phyloP scores from a whole-genome alignment of 2,113 vertebrate species.

The Phoenicopterus ruber region DNA sequence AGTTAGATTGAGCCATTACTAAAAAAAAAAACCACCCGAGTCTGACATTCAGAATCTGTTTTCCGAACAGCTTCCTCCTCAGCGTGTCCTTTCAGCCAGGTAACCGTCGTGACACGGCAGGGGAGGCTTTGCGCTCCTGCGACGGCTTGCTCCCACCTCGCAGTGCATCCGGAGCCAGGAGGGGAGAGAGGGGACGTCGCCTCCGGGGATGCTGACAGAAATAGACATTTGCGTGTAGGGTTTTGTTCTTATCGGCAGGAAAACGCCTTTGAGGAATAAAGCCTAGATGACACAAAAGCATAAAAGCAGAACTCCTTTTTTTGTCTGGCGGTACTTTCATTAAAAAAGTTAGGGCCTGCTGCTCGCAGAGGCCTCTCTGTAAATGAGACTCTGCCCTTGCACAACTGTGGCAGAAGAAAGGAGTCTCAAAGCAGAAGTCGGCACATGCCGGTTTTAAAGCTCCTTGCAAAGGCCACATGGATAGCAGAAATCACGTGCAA shows the following conservation, averaged over 20 bases:
- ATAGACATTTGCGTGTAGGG: background rate
- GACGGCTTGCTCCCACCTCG: background rate
- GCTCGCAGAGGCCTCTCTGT: background rate
- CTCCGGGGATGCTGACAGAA: background rate
- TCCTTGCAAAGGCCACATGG: background rate
- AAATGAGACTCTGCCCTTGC: background rate
- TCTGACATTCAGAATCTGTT: background rate
- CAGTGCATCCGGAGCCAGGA: background rate
- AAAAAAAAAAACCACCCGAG: background rate
- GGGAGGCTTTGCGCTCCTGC: fast-evolving
- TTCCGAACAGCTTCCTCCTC: background rate
- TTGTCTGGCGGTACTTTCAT: background rate
- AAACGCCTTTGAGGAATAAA: constrained; percentile 35
- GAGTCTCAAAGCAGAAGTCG: background rate
- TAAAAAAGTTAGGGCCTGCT: background rate
- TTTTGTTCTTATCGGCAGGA: background rate
- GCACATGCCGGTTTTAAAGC: fast-evolving
- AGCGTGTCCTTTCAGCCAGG: background rate
- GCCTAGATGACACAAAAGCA: background rate
- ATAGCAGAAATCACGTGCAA: background rate
- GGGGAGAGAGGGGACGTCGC: background rate
- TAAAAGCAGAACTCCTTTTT: background rate
- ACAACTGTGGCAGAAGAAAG: background rate
- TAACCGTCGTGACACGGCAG: background rate
- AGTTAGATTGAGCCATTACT: background rate